Percentiles rank a stretch among this genome's conserved stretches.
phyloP scores from a whole-genome alignment of 2,888 invertebrate genomes.

The Amaurobius ferox region DNA sequence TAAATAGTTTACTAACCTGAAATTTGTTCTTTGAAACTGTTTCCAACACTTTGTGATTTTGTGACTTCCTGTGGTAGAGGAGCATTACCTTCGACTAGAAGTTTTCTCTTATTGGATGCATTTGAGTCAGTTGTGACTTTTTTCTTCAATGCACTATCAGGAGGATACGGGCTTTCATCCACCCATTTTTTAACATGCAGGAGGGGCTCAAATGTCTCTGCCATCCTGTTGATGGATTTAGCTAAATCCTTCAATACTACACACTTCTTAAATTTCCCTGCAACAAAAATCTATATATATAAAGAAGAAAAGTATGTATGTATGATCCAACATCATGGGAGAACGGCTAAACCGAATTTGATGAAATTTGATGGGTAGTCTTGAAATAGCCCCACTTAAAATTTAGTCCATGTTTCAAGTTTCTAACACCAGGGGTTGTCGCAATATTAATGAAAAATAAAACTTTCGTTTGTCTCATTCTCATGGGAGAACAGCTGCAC shows the following conservation, averaged over 20 bases:
- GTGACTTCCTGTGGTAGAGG: constrained; percentile 18
- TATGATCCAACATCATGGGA: too few relatives aligned
- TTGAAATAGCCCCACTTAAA: too few relatives aligned
- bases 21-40: constrained; percentile 39
- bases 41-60: constrained; percentile 1
- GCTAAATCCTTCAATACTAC: constrained; percentile 45
- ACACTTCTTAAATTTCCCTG: constrained; percentile 19
- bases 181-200: constrained; percentile 48
- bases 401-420: too few relatives aligned
- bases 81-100: neutral
- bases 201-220: constrained; percentile 38
- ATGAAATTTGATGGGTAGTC: too few relatives aligned
- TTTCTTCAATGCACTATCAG: constrained; percentile 1
- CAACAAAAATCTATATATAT: neutral
- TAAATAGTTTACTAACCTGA: constrained; percentile 25
- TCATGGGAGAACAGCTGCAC: too few relatives aligned
- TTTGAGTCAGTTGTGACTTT: neutral
- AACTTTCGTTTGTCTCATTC: too few relatives aligned
- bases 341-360: too few relatives aligned
- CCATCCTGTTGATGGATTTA: constrained; percentile 41
- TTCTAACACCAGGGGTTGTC: too few relatives aligned
- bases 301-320: too few relatives aligned
- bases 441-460: too few relatives aligned
- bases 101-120: neutral
- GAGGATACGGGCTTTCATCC: constrained; percentile 45